Evolutionary conservation across 2,113 vertebrate species (phyloP).

Genomic region (Boulengeromyrus knoepffleri): DNA sequence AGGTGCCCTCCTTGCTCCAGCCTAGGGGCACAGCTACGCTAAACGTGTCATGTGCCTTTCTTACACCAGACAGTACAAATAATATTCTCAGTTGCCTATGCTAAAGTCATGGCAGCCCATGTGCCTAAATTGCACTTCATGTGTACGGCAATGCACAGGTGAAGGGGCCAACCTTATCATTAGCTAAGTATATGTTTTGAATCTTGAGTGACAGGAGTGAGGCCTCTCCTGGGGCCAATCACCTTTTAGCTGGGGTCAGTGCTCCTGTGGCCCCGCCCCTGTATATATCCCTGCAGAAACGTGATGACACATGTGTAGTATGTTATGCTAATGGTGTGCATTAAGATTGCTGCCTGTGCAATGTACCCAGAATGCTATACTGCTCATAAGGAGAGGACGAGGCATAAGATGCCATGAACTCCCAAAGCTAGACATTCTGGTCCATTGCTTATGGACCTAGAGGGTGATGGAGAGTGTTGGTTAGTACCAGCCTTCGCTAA

Average conservation of each 20-base stretch:
- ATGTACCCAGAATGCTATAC: not conserved
- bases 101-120: not conserved
- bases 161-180: not conserved
- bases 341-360: not conserved
- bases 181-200: not conserved
- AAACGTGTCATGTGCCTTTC: not conserved
- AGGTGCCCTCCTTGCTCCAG: conserved; percentile 40
- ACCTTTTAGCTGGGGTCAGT: not conserved
- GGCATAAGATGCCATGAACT: not conserved
- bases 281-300: not conserved
- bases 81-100: not conserved
- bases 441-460: not conserved
- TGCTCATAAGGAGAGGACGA: not conserved
- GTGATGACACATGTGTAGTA: not conserved
- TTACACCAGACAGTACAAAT: not conserved
- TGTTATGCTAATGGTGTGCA: not conserved
- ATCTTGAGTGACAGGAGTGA: not conserved
- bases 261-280: not conserved
- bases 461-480: not conserved
- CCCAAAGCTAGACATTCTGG: not conserved
- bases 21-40: not conserved
- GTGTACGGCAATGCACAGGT: not conserved
- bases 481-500: not conserved
- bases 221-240: not conserved
- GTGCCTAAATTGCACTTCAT: not conserved